A percentile compares a stretch with the other conserved stretches of the same genome.
Conservation (phyloP, 1,140 invertebrate genomes). For the Choristoneura fumiferana region DNA sequence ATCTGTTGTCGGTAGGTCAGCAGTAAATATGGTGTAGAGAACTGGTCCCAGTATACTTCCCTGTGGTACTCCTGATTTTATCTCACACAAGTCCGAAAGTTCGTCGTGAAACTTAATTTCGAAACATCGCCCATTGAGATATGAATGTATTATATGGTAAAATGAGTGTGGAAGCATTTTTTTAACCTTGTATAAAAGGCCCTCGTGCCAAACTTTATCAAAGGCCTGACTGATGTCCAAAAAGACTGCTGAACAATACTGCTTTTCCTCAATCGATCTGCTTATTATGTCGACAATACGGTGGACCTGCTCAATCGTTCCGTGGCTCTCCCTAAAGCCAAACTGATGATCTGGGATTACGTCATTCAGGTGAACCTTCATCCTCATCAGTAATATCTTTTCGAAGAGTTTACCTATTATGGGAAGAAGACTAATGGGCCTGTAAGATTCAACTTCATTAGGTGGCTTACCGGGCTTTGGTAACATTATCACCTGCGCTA, state of each 20-base stretch:
- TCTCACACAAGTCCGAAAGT: not conserved
- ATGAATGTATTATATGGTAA: not conserved
- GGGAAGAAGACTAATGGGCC: conserved; percentile 14
- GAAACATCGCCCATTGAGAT: not conserved
- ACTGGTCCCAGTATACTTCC: not conserved
- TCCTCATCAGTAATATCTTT: not conserved
- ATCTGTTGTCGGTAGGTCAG: not conserved
- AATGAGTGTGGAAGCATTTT: not conserved
- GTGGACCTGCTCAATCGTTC: not conserved
- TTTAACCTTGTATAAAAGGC: not conserved
- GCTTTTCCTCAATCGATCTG: not conserved
- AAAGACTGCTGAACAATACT: not conserved
- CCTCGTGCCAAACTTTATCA: not conserved
- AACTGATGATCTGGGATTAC: not conserved
- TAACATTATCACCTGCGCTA: conserved; percentile 23
- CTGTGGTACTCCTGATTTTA: not conserved
- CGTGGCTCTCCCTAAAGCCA: not conserved
- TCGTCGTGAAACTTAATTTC: not conserved
- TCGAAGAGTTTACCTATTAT: conserved; percentile 10
- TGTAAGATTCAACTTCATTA: not conserved
- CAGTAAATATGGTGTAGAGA: not conserved
- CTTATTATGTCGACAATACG: not conserved
- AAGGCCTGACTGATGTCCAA: not conserved
- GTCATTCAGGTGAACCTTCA: not conserved
- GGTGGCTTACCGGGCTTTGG: conserved; percentile 19